These are phyloP conservation scores for Drosophila ironensis DNA, from an alignment of 1,140 invertebrate genomes.

Conservation along the genomic window DNA sequence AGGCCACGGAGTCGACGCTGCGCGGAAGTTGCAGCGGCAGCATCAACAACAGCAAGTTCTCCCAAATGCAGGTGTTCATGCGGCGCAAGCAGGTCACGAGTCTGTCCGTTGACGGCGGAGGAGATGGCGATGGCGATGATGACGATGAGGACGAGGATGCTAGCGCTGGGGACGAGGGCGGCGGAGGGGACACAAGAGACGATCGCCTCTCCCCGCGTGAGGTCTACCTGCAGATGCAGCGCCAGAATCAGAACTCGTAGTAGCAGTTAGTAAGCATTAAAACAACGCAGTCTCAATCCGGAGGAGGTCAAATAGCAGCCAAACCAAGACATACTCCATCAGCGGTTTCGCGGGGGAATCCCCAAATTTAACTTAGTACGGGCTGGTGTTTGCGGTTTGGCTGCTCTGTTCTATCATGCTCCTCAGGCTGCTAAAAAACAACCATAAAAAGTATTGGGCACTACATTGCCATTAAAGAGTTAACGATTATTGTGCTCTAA, in stretches of 20 bases:
- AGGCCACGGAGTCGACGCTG: slow-evolving; percentile 22
- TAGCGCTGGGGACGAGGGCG: not conserved
- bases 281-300: too few relatives aligned
- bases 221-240: slow-evolving; percentile 42
- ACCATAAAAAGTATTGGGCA: slow-evolving; percentile 21
- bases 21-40: not conserved
- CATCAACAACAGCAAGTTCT: slow-evolving; percentile 8
- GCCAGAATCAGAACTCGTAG: slow-evolving; percentile 27
- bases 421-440: slow-evolving; percentile 14
- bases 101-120: not conserved
- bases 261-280: too few relatives aligned
- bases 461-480: slow-evolving; percentile 18
- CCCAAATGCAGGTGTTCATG: slow-evolving; percentile 57
- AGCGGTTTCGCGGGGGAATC: too few relatives aligned
- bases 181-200: not conserved
- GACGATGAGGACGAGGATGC: not conserved
- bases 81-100: slow-evolving; percentile 40
- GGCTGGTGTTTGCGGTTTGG: slow-evolving; percentile 1
- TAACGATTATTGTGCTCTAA: slow-evolving; percentile 24
- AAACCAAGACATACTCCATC: too few relatives aligned
- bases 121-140: not conserved
- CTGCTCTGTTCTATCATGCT: not conserved
- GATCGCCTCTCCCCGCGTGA: slow-evolving; percentile 48
- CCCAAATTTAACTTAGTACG: too few relatives aligned
- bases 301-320: too few relatives aligned